Evolutionary conservation across 2,113 vertebrate genomes (phyloP).

Genomic region (Indri indri): DNA sequence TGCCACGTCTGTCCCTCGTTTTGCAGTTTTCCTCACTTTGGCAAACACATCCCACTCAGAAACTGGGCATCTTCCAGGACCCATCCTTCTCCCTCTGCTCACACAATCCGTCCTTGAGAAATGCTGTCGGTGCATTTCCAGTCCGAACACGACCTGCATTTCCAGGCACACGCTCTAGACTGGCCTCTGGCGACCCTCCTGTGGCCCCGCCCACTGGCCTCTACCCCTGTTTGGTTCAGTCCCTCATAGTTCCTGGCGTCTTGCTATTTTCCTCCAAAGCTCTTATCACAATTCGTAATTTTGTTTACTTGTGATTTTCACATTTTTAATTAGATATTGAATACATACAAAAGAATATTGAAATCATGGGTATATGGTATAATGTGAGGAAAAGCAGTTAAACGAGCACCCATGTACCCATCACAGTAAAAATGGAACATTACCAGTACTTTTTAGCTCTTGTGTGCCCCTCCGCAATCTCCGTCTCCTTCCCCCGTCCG

Average conservation of each 20-base stretch:
- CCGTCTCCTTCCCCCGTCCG: neutral
- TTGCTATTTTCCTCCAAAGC: neutral
- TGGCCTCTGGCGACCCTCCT: neutral
- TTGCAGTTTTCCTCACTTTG: neutral
- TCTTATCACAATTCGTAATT: neutral
- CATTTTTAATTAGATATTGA: neutral
- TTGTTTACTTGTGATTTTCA: neutral
- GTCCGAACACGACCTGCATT: neutral
- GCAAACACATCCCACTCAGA: neutral
- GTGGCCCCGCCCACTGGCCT: neutral
- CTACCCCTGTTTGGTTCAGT: neutral
- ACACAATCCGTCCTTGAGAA: neutral
- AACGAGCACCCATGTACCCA: neutral
- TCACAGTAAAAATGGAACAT: neutral
- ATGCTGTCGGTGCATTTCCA: neutral
- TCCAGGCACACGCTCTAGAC: neutral
- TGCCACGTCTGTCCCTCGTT: fast-evolving
- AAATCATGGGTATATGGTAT: neutral
- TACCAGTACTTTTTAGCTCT: neutral
- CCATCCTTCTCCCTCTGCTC: neutral
- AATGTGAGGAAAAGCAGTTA: neutral
- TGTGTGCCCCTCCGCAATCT: neutral
- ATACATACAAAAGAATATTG: neutral
- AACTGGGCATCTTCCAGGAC: neutral
- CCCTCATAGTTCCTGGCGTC: neutral